Conservation (phyloP, 2,888 invertebrate genomes). For the Limenitis camilla region DNA sequence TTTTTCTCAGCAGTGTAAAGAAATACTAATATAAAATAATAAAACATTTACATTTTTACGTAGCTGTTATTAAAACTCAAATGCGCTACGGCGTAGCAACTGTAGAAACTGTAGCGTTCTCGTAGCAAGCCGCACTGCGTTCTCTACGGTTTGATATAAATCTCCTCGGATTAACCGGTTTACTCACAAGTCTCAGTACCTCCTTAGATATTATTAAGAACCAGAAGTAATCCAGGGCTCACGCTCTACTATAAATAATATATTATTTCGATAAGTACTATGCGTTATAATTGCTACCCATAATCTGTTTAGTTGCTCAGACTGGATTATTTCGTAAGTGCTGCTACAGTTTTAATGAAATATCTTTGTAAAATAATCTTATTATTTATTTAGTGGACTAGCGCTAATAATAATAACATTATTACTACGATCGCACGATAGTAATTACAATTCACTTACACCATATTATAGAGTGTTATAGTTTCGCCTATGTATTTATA, state of each 20-base stretch:
- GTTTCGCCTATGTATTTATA: too few relatives aligned
- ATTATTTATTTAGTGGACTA: too few relatives aligned
- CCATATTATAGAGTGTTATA: too few relatives aligned
- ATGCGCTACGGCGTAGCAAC: slow-evolving; percentile 19
- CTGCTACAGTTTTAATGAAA: too few relatives aligned
- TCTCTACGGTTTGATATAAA: slow-evolving; percentile 57
- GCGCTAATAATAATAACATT: too few relatives aligned
- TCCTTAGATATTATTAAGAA: slow-evolving; percentile 49
- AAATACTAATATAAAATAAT: background rate
- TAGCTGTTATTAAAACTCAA: slow-evolving; percentile 4
- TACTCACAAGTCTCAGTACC: slow-evolving; percentile 53
- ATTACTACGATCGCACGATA: too few relatives aligned
- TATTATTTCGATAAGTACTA: slow-evolving; percentile 4
- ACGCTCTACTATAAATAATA: background rate
- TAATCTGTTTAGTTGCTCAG: background rate
- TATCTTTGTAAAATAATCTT: too few relatives aligned
- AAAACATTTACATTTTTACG: background rate
- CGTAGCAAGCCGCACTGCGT: slow-evolving; percentile 48
- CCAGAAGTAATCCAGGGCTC: slow-evolving; percentile 34
- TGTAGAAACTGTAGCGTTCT: slow-evolving; percentile 25
- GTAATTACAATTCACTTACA: too few relatives aligned
- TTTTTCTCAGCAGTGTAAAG: too few relatives aligned
- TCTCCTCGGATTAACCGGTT: slow-evolving; percentile 60
- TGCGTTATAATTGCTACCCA: background rate
- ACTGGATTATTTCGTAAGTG: too few relatives aligned